Percentiles rank a stretch among this genome's conserved stretches.
Evolutionary conservation across 2,113 vertebrate genomes (phyloP).

Genomic region (Hemiprocne comata): DNA sequence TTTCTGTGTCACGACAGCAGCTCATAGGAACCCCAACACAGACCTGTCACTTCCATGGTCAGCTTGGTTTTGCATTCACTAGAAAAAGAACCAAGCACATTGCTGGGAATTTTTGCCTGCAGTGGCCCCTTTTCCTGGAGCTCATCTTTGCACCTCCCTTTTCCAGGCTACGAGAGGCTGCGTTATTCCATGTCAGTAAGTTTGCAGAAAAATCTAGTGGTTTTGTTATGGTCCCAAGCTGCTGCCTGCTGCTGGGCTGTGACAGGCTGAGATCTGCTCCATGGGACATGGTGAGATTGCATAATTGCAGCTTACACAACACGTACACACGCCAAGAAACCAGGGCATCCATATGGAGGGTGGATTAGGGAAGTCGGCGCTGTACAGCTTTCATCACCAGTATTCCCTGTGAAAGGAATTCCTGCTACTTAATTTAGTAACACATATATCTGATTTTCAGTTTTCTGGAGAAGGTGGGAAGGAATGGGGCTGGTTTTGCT

Average conservation of each 20-base stretch:
- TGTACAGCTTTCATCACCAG: background rate
- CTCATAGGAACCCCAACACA: background rate
- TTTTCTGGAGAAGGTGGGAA: background rate
- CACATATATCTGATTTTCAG: background rate
- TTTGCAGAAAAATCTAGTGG: background rate
- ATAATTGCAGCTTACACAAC: conserved; percentile 2
- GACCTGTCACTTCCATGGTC: background rate
- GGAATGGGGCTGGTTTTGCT: background rate
- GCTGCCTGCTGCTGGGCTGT: background rate
- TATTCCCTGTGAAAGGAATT: background rate
- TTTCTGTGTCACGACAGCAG: background rate
- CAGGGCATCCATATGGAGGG: background rate
- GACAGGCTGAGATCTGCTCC: background rate
- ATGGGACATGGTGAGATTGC: background rate
- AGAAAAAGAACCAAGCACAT: background rate
- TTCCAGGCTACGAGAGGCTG: background rate
- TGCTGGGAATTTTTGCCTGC: background rate
- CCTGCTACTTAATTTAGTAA: conserved; percentile 3
- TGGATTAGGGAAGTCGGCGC: background rate
- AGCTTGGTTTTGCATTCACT: background rate
- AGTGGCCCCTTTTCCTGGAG: background rate
- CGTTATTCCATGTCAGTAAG: background rate
- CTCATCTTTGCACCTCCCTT: background rate
- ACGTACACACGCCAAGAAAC: background rate
- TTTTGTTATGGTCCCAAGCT: background rate